Evolutionary conservation across 1,140 invertebrate species (phyloP).

Genomic region (Capitella teleta): DNA sequence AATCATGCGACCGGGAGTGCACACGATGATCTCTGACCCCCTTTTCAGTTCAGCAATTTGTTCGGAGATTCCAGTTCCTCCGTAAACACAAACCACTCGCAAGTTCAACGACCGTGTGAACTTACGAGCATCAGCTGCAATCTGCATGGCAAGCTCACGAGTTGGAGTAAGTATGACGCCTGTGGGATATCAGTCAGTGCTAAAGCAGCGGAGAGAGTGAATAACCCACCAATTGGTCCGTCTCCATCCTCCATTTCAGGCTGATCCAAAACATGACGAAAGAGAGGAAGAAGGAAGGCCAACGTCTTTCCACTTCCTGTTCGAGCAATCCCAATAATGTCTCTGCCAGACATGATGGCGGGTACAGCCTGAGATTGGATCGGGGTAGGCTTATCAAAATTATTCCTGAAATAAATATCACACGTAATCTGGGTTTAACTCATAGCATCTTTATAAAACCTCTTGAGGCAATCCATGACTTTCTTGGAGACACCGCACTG

Average conservation of each 20-base stretch:
- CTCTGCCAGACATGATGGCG: slow-evolving; percentile 91
- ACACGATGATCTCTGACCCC: slow-evolving; percentile 96
- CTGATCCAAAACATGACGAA: slow-evolving; percentile 93
- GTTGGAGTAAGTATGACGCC: slow-evolving; percentile 92
- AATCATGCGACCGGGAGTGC: slow-evolving; percentile 98
- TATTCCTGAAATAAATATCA: slow-evolving; percentile 47
- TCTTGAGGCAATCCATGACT: slow-evolving; percentile 86
- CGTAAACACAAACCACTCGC: slow-evolving; percentile 91
- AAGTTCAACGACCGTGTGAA: slow-evolving; percentile 82
- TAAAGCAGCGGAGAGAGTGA: neutral
- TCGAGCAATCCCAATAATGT: slow-evolving; percentile 98
- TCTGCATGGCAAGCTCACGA: slow-evolving; percentile 96
- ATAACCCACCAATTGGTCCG: slow-evolving; percentile 69
- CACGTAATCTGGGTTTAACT: no score
- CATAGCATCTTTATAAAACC: slow-evolving; percentile 27
- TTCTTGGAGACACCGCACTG: slow-evolving; percentile 97
- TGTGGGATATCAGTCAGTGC: neutral
- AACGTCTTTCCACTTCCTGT: slow-evolving; percentile 98
- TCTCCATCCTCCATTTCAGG: slow-evolving; percentile 84
- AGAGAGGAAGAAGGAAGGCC: slow-evolving; percentile 96
- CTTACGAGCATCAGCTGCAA: slow-evolving; percentile 90
- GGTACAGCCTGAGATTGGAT: slow-evolving; percentile 98
- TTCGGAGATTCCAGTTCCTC: slow-evolving; percentile 93
- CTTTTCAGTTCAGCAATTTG: slow-evolving; percentile 96
- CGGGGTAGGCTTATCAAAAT: slow-evolving; percentile 94